Evolutionary conservation across 2,888 invertebrate genomes (phyloP).

Genomic region (Celastrina argiolus): DNA sequence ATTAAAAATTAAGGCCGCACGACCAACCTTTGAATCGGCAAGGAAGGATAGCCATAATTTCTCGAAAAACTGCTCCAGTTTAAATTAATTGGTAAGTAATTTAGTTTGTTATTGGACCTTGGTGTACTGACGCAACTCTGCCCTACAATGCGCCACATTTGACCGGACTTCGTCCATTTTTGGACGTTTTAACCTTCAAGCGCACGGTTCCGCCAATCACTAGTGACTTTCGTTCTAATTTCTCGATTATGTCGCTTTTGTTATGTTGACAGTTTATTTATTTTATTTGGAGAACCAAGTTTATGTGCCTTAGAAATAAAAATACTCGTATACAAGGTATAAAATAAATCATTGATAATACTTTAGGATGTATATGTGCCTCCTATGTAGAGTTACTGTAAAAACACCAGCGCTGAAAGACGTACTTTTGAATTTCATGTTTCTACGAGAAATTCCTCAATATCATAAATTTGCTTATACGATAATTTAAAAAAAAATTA

Average conservation of each 20-base stretch:
- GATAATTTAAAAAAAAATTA: no score
- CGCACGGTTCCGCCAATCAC: constrained; percentile 64
- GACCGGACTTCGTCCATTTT: constrained; percentile 55
- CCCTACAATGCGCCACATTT: constrained; percentile 38
- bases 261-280: no score
- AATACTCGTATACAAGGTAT: no score
- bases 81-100: constrained; percentile 42
- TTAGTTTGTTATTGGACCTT: constrained; percentile 41
- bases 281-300: no score
- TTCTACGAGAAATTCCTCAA: no score
- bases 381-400: no score
- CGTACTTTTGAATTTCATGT: no score
- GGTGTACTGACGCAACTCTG: constrained; percentile 41
- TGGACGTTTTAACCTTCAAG: constrained; percentile 62
- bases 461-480: no score
- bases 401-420: no score
- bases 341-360: no score
- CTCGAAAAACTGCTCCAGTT: constrained; percentile 39
- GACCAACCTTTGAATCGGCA: constrained; percentile 26
- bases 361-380: no score
- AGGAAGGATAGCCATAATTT: constrained; percentile 29
- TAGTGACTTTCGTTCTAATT: constrained; percentile 64
- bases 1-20: constrained; percentile 24
- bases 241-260: constrained; percentile 28
- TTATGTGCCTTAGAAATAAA: no score